Evolutionary conservation across 1,140 invertebrate species (phyloP).

Genomic region (Trachymyrmex cornetzi): DNA sequence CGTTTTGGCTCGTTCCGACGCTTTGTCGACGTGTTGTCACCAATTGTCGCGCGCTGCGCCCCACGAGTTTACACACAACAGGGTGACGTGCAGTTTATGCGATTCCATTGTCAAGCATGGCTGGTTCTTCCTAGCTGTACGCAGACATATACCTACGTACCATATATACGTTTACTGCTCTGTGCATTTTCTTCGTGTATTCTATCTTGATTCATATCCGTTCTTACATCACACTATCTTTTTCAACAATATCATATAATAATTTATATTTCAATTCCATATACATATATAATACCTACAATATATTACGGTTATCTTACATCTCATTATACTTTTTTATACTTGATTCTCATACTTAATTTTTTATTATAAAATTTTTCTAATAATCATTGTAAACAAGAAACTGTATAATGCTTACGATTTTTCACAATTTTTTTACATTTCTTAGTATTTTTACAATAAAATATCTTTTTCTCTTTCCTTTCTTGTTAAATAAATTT

Average conservation of each 20-base stretch:
- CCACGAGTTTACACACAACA: constrained; percentile 86
- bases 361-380: neutral
- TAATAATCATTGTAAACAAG: neutral
- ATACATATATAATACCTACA: neutral
- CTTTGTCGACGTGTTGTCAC: constrained; percentile 84
- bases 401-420: neutral
- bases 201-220: neutral
- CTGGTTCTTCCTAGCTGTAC: constrained; percentile 70
- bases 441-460: neutral
- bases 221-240: neutral
- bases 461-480: neutral
- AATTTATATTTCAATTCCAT: neutral
- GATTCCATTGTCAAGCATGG: constrained; percentile 80
- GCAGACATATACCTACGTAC: neutral
- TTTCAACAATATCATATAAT: constrained; percentile 6
- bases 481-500: neutral
- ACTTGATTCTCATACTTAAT: neutral
- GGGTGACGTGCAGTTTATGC: constrained; percentile 83
- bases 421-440: constrained; percentile 4
- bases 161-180: neutral
- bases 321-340: neutral
- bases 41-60: constrained; percentile 84
- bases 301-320: neutral
- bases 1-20: constrained; percentile 77
- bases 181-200: neutral